Percentiles rank a stretch among this genome's conserved stretches.
Evolutionary conservation across 2,888 invertebrate species (phyloP).

Genomic region (Ectemnius continuus): DNA sequence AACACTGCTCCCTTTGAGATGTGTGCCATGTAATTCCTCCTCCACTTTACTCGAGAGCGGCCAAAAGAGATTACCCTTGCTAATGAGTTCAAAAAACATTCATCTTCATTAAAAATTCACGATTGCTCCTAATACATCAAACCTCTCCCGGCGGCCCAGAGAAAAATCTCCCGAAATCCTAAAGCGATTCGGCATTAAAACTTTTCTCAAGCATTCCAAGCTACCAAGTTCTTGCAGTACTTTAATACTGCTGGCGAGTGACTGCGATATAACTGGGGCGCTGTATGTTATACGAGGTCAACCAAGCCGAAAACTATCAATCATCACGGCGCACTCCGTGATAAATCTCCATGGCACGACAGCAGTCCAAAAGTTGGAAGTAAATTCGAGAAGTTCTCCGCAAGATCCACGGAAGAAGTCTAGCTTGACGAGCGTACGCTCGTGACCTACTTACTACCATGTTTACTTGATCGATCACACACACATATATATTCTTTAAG

Average conservation of each 20-base stretch:
- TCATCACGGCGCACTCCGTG: constrained; percentile 26
- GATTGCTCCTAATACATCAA: no score
- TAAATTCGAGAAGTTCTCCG: constrained; percentile 47
- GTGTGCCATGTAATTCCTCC: constrained; percentile 11
- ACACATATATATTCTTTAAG: constrained; percentile 36
- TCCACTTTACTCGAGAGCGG: constrained; percentile 15
- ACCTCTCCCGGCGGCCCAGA: no score
- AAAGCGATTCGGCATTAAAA: no score
- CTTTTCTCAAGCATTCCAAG: no score
- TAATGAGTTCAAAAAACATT: no score
- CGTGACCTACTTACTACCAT: constrained; percentile 56
- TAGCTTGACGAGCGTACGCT: constrained; percentile 38
- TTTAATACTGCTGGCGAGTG: no score
- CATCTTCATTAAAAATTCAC: no score
- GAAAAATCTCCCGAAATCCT: no score
- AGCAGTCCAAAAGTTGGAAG: constrained; percentile 26
- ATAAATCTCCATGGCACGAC: constrained; percentile 33
- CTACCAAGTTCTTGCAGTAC: no score
- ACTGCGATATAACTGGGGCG: no score
- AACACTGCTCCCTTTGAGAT: constrained; percentile 9
- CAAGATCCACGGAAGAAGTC: constrained; percentile 38
- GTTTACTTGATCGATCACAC: constrained; percentile 56
- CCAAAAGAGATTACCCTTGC: neutral
- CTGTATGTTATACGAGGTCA: no score
- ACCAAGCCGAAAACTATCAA: constrained; percentile 16